phyloP scores from a whole-genome alignment of 2,113 vertebrate species.

The Coreoperca whiteheadi region DNA sequence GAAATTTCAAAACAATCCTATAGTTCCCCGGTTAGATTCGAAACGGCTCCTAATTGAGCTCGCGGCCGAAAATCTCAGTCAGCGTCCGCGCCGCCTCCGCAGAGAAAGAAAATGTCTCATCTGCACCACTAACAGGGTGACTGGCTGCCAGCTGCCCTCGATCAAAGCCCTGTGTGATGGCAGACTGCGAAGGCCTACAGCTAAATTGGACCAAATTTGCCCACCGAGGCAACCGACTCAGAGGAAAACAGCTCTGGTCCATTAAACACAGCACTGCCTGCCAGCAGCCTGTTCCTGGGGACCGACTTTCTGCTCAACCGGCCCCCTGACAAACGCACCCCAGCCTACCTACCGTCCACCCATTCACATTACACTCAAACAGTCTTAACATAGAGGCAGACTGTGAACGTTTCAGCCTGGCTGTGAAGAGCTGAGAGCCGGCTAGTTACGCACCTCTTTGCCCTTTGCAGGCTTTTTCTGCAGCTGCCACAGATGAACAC shows the following conservation, averaged over 20 bases:
- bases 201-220: conserved; percentile 41
- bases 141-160: conserved; percentile 30
- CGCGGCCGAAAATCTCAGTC: not conserved
- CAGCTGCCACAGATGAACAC: too few species aligned
- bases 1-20: not conserved
- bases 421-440: not conserved
- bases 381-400: not conserved
- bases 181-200: conserved; percentile 15
- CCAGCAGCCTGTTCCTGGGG: not conserved
- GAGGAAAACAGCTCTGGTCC: conserved; percentile 26
- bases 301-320: not conserved
- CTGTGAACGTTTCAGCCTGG: not conserved
- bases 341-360: not conserved
- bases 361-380: not conserved
- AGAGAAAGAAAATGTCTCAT: conserved; percentile 10
- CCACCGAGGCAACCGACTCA: conserved; percentile 7
- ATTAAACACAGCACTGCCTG: conserved; percentile 24
- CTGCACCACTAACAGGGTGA: not conserved
- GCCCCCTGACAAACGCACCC: not conserved
- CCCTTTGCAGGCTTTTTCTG: not conserved
- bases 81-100: not conserved
- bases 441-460: not conserved
- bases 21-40: not conserved
- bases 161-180: conserved; percentile 22
- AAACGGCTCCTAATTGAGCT: conserved; percentile 19